Evolutionary conservation across 2,797 vertebrate species (phyloP).

Genomic region (Sciurus carolinensis): DNA sequence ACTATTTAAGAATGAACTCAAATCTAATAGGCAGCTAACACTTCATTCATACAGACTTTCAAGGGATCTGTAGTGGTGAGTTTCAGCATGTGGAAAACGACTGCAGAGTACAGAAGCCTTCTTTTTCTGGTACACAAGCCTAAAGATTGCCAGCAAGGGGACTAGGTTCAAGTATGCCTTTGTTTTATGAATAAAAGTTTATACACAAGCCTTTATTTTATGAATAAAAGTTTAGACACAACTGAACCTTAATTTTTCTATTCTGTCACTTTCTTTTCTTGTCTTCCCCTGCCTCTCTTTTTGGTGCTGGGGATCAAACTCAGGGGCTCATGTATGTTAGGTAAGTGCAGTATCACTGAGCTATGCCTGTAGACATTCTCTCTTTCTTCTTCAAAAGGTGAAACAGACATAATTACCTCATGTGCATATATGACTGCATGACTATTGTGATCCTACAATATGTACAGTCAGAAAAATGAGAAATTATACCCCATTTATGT

Average conservation of each 20-base stretch:
- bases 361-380: not conserved
- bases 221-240: not conserved
- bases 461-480: too few species aligned
- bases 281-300: too few species aligned
- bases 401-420: too few species aligned
- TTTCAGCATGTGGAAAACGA: not conserved
- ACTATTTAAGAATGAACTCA: not conserved
- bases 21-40: not conserved
- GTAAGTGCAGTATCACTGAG: not conserved
- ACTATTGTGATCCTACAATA: too few species aligned
- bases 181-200: not conserved
- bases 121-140: not conserved
- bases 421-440: too few species aligned
- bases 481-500: too few species aligned
- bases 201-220: not conserved
- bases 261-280: too few species aligned
- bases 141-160: not conserved
- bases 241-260: not conserved
- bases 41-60: not conserved
- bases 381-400: not conserved
- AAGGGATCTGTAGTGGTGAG: not conserved
- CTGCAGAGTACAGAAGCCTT: not conserved
- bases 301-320: not conserved
- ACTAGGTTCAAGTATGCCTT: not conserved
- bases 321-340: not conserved